These are phyloP conservation scores for Gobio occitaniae DNA, from an alignment of 2,797 vertebrate species.

Conservation along the genomic window DNA sequence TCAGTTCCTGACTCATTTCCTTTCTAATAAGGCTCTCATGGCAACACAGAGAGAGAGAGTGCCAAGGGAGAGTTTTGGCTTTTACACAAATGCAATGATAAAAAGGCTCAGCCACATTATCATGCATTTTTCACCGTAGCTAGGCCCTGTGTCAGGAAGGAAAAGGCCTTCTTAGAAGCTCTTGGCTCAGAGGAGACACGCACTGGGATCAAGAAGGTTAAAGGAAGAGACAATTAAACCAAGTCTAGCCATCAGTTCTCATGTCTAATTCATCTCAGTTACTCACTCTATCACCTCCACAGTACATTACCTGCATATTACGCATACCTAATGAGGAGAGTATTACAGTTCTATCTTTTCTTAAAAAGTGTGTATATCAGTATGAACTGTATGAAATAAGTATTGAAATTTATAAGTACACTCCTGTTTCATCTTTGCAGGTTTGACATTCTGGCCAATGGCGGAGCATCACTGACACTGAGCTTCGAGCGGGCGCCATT, in stretches of 20 bases:
- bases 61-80: constrained; percentile 30
- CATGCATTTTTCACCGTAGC: constrained; percentile 51
- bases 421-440: constrained; percentile 69
- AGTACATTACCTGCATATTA: constrained; percentile 41
- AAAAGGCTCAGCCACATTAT: constrained; percentile 47
- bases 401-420: neutral
- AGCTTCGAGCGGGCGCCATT: constrained; percentile 94
- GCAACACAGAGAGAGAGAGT: constrained; percentile 27
- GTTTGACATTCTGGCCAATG: constrained; percentile 95
- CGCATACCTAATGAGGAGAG: constrained; percentile 22
- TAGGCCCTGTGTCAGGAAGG: constrained; percentile 23
- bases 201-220: constrained; percentile 50
- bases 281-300: constrained; percentile 38
- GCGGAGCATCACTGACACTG: constrained; percentile 93
- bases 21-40: constrained; percentile 43
- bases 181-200: constrained; percentile 28
- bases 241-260: constrained; percentile 36
- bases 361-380: neutral
- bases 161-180: constrained; percentile 43
- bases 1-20: constrained; percentile 46
- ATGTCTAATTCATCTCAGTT: constrained; percentile 54
- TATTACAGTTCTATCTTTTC: neutral
- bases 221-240: constrained; percentile 52
- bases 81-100: constrained; percentile 44
- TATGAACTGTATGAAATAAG: neutral